Evolutionary conservation across 2,888 invertebrate species (phyloP).

Genomic region (Celastrina argiolus): DNA sequence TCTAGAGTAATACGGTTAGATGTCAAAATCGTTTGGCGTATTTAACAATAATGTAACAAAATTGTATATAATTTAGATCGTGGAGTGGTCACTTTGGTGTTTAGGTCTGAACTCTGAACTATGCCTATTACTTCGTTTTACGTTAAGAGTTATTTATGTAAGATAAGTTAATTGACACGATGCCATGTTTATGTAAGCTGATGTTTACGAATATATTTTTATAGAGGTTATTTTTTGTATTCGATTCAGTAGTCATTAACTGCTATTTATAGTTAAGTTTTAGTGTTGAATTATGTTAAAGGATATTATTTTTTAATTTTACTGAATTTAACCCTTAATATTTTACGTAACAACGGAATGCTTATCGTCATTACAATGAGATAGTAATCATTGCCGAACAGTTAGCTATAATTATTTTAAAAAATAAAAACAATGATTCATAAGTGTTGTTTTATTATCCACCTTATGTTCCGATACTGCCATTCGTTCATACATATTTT

Average conservation of each 20-base stretch:
- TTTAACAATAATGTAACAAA: constrained; percentile 44
- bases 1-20: constrained; percentile 60
- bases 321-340: constrained; percentile 63
- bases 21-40: constrained; percentile 74
- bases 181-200: constrained; percentile 73
- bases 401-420: constrained; percentile 80
- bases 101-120: constrained; percentile 38
- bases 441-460: constrained; percentile 49
- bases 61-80: constrained; percentile 70
- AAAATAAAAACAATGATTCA: constrained; percentile 78
- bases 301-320: constrained; percentile 53
- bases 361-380: constrained; percentile 73
- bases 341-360: constrained; percentile 72
- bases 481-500: no score
- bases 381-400: constrained; percentile 75
- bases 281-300: constrained; percentile 71
- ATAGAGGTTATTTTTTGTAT: constrained; percentile 73
- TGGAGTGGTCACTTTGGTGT: constrained; percentile 70
- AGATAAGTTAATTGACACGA: constrained; percentile 53
- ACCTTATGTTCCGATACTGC: neutral
- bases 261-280: constrained; percentile 66
- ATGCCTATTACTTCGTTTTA: constrained; percentile 34
- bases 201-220: constrained; percentile 73
- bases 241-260: constrained; percentile 61
- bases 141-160: constrained; percentile 43